Percentiles rank a stretch among this genome's conserved stretches.
phyloP scores from a whole-genome alignment of 1,140 invertebrate species.

The Pseudobourletiella spinata region DNA sequence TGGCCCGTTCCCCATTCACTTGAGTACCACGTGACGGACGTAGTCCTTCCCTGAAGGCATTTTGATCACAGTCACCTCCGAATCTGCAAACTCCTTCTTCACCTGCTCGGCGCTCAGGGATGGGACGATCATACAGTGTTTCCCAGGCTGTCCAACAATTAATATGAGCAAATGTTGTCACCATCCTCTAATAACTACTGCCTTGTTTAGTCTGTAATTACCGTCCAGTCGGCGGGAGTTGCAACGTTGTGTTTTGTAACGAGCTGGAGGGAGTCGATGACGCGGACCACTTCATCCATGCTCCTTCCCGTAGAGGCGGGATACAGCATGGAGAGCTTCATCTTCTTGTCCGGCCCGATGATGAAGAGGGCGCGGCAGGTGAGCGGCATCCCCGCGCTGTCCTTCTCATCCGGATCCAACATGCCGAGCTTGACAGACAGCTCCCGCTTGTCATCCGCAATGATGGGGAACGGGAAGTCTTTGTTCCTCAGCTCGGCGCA shows the following conservation, averaged over 20 bases:
- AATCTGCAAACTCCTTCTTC: slow-evolving; percentile 57
- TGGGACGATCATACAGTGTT: slow-evolving; percentile 76
- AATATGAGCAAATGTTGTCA: too few species aligned
- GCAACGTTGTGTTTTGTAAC: slow-evolving; percentile 77
- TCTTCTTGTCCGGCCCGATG: slow-evolving; percentile 74
- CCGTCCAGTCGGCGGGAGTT: slow-evolving; percentile 94
- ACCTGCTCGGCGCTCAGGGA: slow-evolving; percentile 59
- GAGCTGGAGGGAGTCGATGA: slow-evolving; percentile 82
- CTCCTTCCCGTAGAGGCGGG: slow-evolving; percentile 92
- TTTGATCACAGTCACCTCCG: slow-evolving; percentile 50
- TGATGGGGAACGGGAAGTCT: slow-evolving; percentile 56
- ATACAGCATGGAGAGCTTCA: slow-evolving; percentile 83
- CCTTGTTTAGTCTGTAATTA: too few species aligned
- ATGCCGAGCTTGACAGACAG: slow-evolving; percentile 74
- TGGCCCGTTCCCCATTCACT: slow-evolving; percentile 13
- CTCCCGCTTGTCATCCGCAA: slow-evolving; percentile 71
- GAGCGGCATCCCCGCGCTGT: slow-evolving; percentile 66
- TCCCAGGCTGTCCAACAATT: slow-evolving; percentile 61
- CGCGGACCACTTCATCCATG: slow-evolving; percentile 86
- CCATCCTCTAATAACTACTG: too few species aligned
- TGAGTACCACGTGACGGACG: slow-evolving; percentile 53
- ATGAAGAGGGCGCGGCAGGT: slow-evolving; percentile 86
- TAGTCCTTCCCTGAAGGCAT: slow-evolving; percentile 76
- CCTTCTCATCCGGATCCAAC: slow-evolving; percentile 81
- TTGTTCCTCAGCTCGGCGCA: slow-evolving; percentile 38